Percentiles rank a stretch among this genome's conserved stretches.
phyloP scores from a whole-genome alignment of 2,888 invertebrate genomes.

The Sepiola atlantica region DNA sequence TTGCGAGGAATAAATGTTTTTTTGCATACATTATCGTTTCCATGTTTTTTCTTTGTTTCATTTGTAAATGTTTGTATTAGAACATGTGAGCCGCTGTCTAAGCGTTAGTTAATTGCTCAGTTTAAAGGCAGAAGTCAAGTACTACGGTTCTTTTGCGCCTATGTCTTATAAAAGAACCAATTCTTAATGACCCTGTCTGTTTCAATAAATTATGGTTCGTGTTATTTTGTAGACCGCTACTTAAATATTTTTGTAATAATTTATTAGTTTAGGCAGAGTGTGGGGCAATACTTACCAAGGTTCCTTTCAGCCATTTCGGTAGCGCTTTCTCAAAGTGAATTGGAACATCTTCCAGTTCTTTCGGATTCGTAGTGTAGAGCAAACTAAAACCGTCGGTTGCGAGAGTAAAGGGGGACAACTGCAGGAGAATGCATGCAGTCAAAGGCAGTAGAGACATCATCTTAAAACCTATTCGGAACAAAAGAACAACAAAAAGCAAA shows the following conservation, averaged over 20 bases:
- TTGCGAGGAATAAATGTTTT: no score
- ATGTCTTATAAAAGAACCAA: background rate
- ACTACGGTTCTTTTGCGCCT: background rate
- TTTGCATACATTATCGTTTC: no score
- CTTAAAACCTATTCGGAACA: conserved; percentile 15
- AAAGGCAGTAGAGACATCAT: background rate
- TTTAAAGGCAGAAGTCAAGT: background rate
- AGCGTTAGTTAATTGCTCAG: background rate
- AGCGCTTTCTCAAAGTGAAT: conserved; percentile 55
- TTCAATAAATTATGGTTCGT: background rate
- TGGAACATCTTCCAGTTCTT: conserved; percentile 54
- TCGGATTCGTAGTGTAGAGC: conserved; percentile 57
- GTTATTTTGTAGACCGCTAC: background rate
- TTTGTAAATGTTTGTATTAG: no score
- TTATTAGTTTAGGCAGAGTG: background rate
- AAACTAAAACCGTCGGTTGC: conserved; percentile 54
- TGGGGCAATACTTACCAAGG: conserved; percentile 53
- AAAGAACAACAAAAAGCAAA: conserved; percentile 49
- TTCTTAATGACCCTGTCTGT: background rate
- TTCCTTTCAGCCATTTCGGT: conserved; percentile 60
- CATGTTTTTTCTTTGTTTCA: no score
- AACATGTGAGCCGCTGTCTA: background rate
- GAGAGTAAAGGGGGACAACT: background rate
- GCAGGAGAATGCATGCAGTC: background rate
- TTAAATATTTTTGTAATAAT: background rate